Percentiles rank a stretch among this genome's conserved stretches.
These are phyloP conservation scores for Campopleginae sp. DNA, from an alignment of 2,888 invertebrate genomes.

Conservation along the genomic window DNA sequence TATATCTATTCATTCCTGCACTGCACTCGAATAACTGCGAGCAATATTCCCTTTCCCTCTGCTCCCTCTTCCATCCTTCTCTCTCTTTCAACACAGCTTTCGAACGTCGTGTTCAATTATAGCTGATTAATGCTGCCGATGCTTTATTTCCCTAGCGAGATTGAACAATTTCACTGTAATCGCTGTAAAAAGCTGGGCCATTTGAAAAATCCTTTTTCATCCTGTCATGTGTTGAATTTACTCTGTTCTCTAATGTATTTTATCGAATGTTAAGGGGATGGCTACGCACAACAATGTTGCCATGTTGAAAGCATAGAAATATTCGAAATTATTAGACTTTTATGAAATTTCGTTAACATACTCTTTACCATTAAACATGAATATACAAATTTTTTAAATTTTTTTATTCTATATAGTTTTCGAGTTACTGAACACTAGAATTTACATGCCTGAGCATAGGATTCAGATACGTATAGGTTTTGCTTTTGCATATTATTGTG, in stretches of 20 bases:
- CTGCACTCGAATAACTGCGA: constrained; percentile 64
- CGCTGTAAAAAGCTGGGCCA: constrained; percentile 45
- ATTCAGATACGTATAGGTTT: too few relatives aligned
- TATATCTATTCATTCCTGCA: constrained; percentile 30
- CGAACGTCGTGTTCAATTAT: constrained; percentile 67
- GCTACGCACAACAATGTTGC: too few relatives aligned
- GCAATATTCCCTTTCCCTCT: constrained; percentile 65
- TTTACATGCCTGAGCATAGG: too few relatives aligned
- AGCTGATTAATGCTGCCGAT: constrained; percentile 65
- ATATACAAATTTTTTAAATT: too few relatives aligned
- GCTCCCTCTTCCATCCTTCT: constrained; percentile 40
- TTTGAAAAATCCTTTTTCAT: constrained; percentile 58
- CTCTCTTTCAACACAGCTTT: constrained; percentile 53
- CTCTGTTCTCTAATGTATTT: constrained; percentile 3
- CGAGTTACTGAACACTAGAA: too few relatives aligned
- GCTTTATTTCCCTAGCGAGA: constrained; percentile 55
- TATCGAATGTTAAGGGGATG: neutral
- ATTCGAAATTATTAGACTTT: too few relatives aligned
- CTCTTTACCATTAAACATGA: too few relatives aligned
- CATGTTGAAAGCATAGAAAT: too few relatives aligned
- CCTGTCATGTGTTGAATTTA: neutral
- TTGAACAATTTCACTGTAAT: constrained; percentile 62
- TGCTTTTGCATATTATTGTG: too few relatives aligned
- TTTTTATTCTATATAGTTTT: too few relatives aligned
- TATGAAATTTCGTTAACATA: too few relatives aligned